Evolutionary conservation across 1,140 invertebrate genomes (phyloP).

Genomic region (Drosophila repletoides): DNA sequence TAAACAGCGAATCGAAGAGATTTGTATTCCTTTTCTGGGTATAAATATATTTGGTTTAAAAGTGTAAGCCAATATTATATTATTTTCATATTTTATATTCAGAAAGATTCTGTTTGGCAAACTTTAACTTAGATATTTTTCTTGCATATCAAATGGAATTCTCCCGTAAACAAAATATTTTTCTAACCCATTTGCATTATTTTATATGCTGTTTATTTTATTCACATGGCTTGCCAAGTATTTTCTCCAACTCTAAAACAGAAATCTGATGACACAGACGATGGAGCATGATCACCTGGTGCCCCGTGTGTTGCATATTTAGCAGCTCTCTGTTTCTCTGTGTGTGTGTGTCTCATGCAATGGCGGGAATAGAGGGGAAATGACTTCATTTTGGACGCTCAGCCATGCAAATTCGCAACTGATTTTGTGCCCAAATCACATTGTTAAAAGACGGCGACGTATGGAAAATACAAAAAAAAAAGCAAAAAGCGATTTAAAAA

Average conservation of each 20-base stretch:
- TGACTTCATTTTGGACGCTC: slow-evolving; percentile 66
- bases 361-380: slow-evolving; percentile 26
- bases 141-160: background rate
- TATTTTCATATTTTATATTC: background rate
- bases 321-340: slow-evolving; percentile 24
- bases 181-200: background rate
- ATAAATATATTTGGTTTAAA: background rate
- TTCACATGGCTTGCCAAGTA: background rate
- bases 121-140: background rate
- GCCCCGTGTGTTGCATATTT: slow-evolving; percentile 53
- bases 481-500: slow-evolving; percentile 71
- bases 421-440: slow-evolving; percentile 72
- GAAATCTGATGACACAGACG: slow-evolving; percentile 31
- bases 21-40: background rate
- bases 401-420: slow-evolving; percentile 72
- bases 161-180: background rate
- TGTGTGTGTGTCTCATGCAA: slow-evolving; percentile 10
- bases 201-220: background rate
- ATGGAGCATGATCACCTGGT: slow-evolving; percentile 32
- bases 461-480: slow-evolving; percentile 55
- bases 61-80: too few relatives aligned
- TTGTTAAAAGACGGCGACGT: slow-evolving; percentile 41
- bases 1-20: too few relatives aligned
- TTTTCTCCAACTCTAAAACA: background rate
- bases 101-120: background rate